phyloP scores from a whole-genome alignment of 2,797 vertebrate genomes.

The Periparus ater region DNA sequence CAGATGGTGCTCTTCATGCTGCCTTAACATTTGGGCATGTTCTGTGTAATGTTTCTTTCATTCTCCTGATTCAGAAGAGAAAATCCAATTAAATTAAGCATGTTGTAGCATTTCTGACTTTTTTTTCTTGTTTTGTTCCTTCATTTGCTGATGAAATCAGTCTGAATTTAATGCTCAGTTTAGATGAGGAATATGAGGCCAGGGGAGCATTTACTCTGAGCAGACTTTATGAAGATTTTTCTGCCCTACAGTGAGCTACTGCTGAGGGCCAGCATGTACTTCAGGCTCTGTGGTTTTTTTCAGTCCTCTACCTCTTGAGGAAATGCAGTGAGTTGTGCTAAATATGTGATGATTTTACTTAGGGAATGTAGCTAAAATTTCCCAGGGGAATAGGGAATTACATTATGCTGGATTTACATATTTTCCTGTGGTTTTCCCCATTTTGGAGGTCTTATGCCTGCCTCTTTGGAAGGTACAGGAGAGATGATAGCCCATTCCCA shows the following conservation, averaged over 20 bases:
- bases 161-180: neutral
- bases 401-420: neutral
- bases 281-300: neutral
- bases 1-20: conserved; percentile 70
- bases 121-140: conserved; percentile 29
- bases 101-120: conserved; percentile 39
- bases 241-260: neutral
- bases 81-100: conserved; percentile 65
- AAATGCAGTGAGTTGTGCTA: conserved; percentile 14
- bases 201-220: neutral
- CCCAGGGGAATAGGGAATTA: neutral
- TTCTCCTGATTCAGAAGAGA: conserved; percentile 66
- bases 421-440: neutral
- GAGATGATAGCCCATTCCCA: neutral
- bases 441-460: neutral
- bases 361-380: neutral
- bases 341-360: conserved; percentile 9
- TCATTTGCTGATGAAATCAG: conserved; percentile 4
- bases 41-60: conserved; percentile 57
- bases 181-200: neutral
- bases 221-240: neutral
- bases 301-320: neutral
- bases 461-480: neutral
- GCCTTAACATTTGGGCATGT: conserved; percentile 70
- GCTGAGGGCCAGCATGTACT: neutral